Base-by-base conservation (phyloP, 2,888 invertebrate genomes). In the Acronicta psi region DNA sequence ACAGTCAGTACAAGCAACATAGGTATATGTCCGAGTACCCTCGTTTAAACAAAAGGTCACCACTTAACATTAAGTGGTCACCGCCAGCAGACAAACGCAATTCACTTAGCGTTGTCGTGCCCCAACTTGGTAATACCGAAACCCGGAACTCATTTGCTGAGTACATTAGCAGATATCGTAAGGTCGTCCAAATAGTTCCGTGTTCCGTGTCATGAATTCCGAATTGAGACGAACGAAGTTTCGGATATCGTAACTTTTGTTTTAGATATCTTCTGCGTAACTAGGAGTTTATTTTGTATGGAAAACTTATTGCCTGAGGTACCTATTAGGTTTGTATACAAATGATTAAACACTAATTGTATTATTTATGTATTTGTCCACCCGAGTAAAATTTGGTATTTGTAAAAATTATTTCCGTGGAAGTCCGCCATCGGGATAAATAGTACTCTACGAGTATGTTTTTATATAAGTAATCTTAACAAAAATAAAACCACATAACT, bases 61-160 rank as follows among this genome's bases (percentile, higher is more conserved):
- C 75, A 75, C 73, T 75, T 63, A 71, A 57, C 64, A 62, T 47
- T 55, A 61, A 72, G 69, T 67, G 73, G 71, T 61, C 59, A 72
- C 62, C 60, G 61, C 60, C 66, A 66, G 55, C 69, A 62, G 63
- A 66, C 73, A 62, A 67, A 66, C 73, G 69, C 75, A 75, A 75
- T 75, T 73, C 75, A 75, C 75, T 75, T 73, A 75, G 59, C 40
- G 59, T 9, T 60, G 53, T 50, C 53, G 61, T 65, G 36, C 36
- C 57, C 45, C 43, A 62, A 65, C 68, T 73, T 71, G 46, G 42
- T 60, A 75, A 60, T 52, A 42, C 45, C 29, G 54, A 43, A 46
- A 50, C 43, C 38, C 37, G 65, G 50, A 50, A 62, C 59, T 62
- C 54, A 51, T 68, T 61, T 47, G 23, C 52, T 44, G 43, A 64